Percentiles rank a stretch among this genome's conserved stretches.
Evolutionary conservation across 2,113 vertebrate genomes (phyloP).

Genomic region (Urocitellus parryii): DNA sequence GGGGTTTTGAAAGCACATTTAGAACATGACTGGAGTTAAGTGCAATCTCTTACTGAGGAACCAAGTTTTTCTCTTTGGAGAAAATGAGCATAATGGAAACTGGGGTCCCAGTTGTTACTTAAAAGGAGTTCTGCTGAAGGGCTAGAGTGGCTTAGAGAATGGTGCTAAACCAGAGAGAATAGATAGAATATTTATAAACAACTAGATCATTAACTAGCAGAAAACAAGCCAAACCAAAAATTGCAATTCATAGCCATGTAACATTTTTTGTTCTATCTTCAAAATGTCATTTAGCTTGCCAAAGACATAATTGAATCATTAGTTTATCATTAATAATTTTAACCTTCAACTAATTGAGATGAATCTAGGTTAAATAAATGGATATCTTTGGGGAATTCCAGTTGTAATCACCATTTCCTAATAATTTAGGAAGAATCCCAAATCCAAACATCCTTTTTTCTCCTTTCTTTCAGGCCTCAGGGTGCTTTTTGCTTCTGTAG

Average conservation of each 20-base stretch:
- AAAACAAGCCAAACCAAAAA: slow-evolving; percentile 4
- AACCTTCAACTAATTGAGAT: neutral
- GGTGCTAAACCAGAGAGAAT: slow-evolving; percentile 76
- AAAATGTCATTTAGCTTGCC: neutral
- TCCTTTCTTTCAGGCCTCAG: neutral
- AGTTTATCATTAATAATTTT: neutral
- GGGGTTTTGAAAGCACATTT: slow-evolving; percentile 23
- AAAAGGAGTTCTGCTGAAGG: slow-evolving; percentile 20
- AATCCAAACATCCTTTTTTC: neutral
- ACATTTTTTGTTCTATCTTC: neutral
- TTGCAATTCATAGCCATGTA: neutral
- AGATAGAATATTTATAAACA: slow-evolving; percentile 49
- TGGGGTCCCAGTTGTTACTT: slow-evolving; percentile 23
- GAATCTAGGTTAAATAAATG: slow-evolving; percentile 18
- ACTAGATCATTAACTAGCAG: neutral
- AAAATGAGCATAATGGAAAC: slow-evolving; percentile 25
- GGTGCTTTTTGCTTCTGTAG: neutral
- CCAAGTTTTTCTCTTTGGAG: slow-evolving; percentile 13
- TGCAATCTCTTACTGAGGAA: neutral
- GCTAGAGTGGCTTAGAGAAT: slow-evolving; percentile 65
- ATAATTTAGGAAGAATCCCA: neutral
- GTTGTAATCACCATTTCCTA: neutral
- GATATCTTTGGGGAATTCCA: neutral
- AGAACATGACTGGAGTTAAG: slow-evolving; percentile 13
- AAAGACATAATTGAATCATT: neutral